Conservation (phyloP, 2,888 invertebrate genomes). For the Nematopogon swammerdamellus region DNA sequence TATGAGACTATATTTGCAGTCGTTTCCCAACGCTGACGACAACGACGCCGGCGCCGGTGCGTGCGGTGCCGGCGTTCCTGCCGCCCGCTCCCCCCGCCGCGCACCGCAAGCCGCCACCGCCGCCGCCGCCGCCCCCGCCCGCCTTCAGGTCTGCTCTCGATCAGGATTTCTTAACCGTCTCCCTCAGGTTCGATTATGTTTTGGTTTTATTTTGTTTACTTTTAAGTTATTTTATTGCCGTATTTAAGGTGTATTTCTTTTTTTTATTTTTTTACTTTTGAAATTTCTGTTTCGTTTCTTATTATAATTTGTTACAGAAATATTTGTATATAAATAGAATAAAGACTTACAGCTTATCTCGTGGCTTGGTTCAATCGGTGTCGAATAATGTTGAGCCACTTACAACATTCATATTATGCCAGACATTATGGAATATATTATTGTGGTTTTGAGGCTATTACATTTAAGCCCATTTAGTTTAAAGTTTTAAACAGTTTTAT, state of each 20-base stretch:
- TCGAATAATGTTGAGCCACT: no score
- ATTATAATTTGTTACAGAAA: no score
- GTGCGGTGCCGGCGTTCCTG: conserved; percentile 29
- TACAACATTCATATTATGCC: no score
- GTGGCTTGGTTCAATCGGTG: no score
- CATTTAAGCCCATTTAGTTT: no score
- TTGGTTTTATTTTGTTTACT: conserved; percentile 22
- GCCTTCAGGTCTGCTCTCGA: conserved; percentile 66
- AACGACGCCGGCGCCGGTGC: conserved; percentile 26
- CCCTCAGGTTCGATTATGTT: conserved; percentile 61
- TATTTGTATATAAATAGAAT: no score
- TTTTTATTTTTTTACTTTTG: conserved; percentile 3
- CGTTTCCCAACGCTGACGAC: conserved; percentile 35
- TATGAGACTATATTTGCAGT: conserved; percentile 15
- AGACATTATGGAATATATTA: no score
- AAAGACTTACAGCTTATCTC: no score
- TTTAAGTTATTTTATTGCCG: conserved; percentile 5
- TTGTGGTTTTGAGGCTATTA: no score
- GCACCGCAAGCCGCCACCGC: conserved; percentile 54
- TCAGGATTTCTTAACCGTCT: conserved; percentile 67
- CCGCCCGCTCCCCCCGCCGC: conserved; percentile 25
- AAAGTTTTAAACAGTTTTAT: no score
- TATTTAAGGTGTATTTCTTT: conserved; percentile 7
- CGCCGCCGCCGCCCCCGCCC: conserved; percentile 56
- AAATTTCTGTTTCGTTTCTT: background rate